Conservation (phyloP, 2,888 invertebrate genomes). For the Tridacna crocea region DNA sequence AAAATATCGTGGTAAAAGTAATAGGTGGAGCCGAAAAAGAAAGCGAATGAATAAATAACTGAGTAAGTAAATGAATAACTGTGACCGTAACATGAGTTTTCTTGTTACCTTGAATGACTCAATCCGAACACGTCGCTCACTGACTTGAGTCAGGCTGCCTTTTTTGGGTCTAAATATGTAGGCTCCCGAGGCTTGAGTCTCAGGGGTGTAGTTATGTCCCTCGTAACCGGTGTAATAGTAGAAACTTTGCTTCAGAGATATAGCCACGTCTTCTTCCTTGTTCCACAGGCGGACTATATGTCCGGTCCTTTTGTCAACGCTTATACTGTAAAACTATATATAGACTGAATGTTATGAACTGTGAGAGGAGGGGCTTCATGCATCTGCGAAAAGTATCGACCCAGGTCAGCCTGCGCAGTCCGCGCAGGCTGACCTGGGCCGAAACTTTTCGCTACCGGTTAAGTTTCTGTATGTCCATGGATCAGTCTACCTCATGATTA, state of each 20-base stretch:
- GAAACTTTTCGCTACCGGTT: no score
- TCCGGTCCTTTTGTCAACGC: slow-evolving; percentile 87
- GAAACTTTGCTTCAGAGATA: slow-evolving; percentile 87
- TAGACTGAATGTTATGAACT: no score
- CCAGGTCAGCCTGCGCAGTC: no score
- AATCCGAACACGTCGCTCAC: slow-evolving; percentile 19
- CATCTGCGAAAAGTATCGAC: no score
- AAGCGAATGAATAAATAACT: no score
- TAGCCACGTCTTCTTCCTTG: slow-evolving; percentile 71
- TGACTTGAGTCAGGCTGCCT: slow-evolving; percentile 27
- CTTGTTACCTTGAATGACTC: slow-evolving; percentile 40
- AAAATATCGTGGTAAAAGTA: no score
- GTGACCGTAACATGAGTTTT: not conserved
- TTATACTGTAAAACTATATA: slow-evolving; percentile 84
- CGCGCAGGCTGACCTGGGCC: no score
- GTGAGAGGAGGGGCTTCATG: no score
- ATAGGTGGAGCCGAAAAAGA: no score
- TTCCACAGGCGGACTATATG: slow-evolving; percentile 86
- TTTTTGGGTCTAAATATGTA: slow-evolving; percentile 88
- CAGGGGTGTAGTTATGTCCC: slow-evolving; percentile 88
- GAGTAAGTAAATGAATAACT: no score
- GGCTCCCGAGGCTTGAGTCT: slow-evolving; percentile 93
- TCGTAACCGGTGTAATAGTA: slow-evolving; percentile 86
- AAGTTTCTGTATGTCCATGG: no score
- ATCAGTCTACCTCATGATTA: no score